Conservation (phyloP, 2,113 vertebrate species). For the Struthio camelus region DNA sequence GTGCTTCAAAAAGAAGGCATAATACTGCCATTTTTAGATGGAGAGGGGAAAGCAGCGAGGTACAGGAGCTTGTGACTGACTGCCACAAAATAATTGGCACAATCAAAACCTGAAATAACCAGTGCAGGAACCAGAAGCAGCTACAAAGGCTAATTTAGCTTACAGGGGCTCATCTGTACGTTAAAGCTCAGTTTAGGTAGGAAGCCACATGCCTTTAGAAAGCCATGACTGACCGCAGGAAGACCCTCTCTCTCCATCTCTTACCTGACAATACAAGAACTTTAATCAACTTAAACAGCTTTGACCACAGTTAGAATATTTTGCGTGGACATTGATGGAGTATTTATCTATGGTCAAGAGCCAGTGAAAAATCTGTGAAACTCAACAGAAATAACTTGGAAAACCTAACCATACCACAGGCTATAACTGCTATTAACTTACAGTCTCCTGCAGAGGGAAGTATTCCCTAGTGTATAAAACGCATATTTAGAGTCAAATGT, state of each 20-base stretch:
- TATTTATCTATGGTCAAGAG: neutral
- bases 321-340: neutral
- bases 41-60: neutral
- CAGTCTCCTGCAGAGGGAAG: conserved; percentile 62
- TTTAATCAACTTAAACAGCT: neutral
- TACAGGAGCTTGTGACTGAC: neutral
- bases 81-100: neutral
- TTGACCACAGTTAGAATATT: neutral
- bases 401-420: neutral
- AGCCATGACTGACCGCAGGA: neutral
- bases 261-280: neutral
- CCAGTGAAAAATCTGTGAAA: neutral
- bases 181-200: neutral
- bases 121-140: neutral
- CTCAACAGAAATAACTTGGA: neutral
- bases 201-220: neutral
- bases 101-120: neutral
- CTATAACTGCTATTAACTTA: neutral
- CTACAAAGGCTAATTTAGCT: neutral
- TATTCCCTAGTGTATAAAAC: conserved; percentile 6
- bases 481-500: neutral
- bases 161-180: neutral
- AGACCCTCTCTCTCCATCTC: neutral
- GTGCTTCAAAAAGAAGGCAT: neutral
- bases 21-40: neutral